phyloP scores from a whole-genome alignment of 2,113 vertebrate species.

The Dendrocopos noguchii region DNA sequence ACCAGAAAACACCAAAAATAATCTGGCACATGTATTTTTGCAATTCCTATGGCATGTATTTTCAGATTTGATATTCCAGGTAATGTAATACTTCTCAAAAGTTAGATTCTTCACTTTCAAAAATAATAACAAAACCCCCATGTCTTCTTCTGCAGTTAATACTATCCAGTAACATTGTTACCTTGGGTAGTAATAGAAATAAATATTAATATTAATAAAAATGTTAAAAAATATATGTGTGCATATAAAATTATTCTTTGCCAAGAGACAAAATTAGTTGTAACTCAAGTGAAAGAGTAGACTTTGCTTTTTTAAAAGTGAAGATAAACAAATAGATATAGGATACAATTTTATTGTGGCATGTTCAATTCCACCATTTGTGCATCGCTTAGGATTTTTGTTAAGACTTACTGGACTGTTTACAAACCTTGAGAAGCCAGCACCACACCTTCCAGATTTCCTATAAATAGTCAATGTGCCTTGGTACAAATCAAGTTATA shows the following conservation, averaged over 20 bases:
- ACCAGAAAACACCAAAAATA: background rate
- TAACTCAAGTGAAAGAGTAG: background rate
- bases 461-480: background rate
- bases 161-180: background rate
- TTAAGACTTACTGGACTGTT: background rate
- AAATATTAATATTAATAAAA: background rate
- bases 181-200: too few relatives aligned
- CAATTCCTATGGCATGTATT: background rate
- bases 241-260: background rate
- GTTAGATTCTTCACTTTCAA: background rate
- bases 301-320: background rate
- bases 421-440: background rate
- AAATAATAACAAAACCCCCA: background rate
- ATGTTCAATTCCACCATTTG: background rate
- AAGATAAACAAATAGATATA: background rate
- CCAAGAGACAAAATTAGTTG: background rate
- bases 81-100: background rate
- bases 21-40: background rate
- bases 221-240: too few relatives aligned
- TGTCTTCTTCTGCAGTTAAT: background rate
- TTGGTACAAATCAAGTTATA: background rate
- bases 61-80: background rate
- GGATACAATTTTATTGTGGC: background rate
- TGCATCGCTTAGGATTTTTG: background rate
- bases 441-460: background rate